These are phyloP conservation scores for Nyctalus aviator DNA, from an alignment of 2,797 vertebrate species.

Conservation along the genomic window DNA sequence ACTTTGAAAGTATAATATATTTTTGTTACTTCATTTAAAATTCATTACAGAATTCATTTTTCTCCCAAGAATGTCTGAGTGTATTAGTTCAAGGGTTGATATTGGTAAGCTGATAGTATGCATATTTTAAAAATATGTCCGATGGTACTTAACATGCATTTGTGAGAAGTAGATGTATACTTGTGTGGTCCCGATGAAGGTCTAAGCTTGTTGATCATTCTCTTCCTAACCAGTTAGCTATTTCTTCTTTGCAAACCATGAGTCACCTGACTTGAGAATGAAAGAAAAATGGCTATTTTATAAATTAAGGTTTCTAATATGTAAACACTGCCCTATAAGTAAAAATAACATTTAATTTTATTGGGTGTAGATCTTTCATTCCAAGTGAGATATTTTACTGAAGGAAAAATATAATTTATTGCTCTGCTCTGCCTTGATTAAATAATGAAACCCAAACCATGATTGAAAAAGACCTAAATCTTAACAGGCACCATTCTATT, in stretches of 20 bases:
- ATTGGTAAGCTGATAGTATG: constrained; percentile 41
- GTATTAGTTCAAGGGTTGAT: constrained; percentile 66
- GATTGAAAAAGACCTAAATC: constrained; percentile 18
- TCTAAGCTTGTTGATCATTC: constrained; percentile 59
- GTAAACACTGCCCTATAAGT: constrained; percentile 6
- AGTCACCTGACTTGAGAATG: constrained; percentile 53
- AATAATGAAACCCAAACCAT: background rate
- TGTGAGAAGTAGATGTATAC: constrained; percentile 68
- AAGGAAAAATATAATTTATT: background rate
- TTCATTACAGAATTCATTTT: constrained; percentile 69
- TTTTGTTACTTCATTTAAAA: constrained; percentile 69
- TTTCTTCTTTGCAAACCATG: constrained; percentile 64
- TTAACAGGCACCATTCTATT: constrained; percentile 20
- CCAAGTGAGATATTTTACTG: constrained; percentile 55
- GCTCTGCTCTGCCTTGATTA: background rate
- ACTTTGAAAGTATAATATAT: constrained; percentile 48
- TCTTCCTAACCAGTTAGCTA: constrained; percentile 36
- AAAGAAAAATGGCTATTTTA: constrained; percentile 26
- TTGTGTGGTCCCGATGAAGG: constrained; percentile 12
- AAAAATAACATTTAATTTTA: constrained; percentile 71
- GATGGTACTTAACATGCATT: constrained; percentile 65
- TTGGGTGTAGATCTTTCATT: background rate
- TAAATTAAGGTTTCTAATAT: constrained; percentile 39
- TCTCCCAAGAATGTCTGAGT: background rate
- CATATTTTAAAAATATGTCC: constrained; percentile 71